These are phyloP conservation scores for Siphamia tubifer DNA, from an alignment of 2,113 vertebrate genomes.

Conservation along the genomic window DNA sequence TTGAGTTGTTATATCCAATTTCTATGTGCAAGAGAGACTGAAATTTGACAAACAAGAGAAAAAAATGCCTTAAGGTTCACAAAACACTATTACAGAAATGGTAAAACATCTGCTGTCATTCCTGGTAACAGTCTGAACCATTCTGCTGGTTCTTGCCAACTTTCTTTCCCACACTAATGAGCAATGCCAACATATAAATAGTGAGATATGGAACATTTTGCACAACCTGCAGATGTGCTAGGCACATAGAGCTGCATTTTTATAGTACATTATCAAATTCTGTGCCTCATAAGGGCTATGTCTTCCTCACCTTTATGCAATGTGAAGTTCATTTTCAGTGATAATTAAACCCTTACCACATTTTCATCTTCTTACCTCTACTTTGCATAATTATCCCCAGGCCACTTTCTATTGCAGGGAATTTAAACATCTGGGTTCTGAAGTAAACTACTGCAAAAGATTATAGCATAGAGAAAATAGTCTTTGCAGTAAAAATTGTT, in stretches of 20 bases:
- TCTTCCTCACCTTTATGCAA: slow-evolving; percentile 25
- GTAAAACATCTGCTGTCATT: slow-evolving; percentile 4
- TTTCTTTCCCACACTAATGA: slow-evolving; percentile 5
- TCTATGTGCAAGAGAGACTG: slow-evolving; percentile 3
- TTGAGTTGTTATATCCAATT: too few species aligned
- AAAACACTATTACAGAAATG: slow-evolving; percentile 8
- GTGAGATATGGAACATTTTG: slow-evolving; percentile 2
- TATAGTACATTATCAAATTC: slow-evolving; percentile 53
- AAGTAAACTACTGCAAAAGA: slow-evolving; percentile 21
- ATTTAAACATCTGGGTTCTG: slow-evolving; percentile 38
- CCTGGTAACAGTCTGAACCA: background rate
- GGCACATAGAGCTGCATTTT: slow-evolving; percentile 17
- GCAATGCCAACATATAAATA: slow-evolving; percentile 24
- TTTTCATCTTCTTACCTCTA: slow-evolving; percentile 55
- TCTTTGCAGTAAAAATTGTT: background rate
- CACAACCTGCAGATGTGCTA: slow-evolving; percentile 17
- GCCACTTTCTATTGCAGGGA: slow-evolving; percentile 21
- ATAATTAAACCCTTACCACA: slow-evolving; percentile 61
- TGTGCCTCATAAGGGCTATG: slow-evolving; percentile 25
- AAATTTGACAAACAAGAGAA: background rate
- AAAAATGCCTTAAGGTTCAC: background rate
- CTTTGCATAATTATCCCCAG: slow-evolving; percentile 58
- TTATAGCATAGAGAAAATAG: slow-evolving; percentile 20
- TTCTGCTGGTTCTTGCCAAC: background rate
- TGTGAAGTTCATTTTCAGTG: slow-evolving; percentile 43